Evolutionary conservation across 2,888 invertebrate species (phyloP).

Genomic region (Trachelus troglodyta): DNA sequence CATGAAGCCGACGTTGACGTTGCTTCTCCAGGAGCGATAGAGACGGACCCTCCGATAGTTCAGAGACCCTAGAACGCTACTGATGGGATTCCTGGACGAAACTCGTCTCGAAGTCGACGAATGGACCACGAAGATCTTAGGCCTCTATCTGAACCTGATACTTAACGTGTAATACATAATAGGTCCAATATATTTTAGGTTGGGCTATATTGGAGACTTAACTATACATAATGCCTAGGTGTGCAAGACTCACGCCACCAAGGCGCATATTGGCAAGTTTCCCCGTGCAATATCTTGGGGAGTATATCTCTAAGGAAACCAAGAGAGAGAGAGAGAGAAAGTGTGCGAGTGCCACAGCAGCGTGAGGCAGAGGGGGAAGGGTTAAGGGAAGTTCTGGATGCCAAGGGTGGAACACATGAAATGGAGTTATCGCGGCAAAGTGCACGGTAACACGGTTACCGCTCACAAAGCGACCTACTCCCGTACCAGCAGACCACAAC

Average conservation of each 20-base stretch:
- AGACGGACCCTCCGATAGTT: not conserved
- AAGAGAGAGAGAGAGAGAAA: too few relatives aligned
- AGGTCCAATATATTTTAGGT: not conserved
- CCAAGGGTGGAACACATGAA: constrained; percentile 35
- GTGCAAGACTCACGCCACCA: not conserved
- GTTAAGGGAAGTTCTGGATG: constrained; percentile 24
- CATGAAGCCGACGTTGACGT: not conserved
- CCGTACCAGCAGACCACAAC: constrained; percentile 36
- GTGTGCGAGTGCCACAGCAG: not conserved
- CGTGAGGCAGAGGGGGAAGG: constrained; percentile 11
- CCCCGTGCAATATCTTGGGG: constrained; percentile 40
- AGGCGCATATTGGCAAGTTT: constrained; percentile 42
- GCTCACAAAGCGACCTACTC: constrained; percentile 54
- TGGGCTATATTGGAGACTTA: not conserved
- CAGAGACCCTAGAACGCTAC: not conserved
- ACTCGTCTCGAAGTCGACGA: not conserved
- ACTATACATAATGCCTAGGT: not conserved
- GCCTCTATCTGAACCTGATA: not conserved
- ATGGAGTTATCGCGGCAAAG: constrained; percentile 64
- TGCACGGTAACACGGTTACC: constrained; percentile 64
- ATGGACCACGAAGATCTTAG: not conserved
- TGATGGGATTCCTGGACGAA: not conserved
- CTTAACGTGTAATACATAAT: not conserved
- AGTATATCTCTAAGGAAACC: constrained; percentile 16
- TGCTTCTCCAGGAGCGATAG: not conserved